A percentile compares a stretch with the other conserved stretches of the same genome.
Evolutionary conservation across 2,888 invertebrate species (phyloP).

Genomic region (Pollenia griseotomentosa): DNA sequence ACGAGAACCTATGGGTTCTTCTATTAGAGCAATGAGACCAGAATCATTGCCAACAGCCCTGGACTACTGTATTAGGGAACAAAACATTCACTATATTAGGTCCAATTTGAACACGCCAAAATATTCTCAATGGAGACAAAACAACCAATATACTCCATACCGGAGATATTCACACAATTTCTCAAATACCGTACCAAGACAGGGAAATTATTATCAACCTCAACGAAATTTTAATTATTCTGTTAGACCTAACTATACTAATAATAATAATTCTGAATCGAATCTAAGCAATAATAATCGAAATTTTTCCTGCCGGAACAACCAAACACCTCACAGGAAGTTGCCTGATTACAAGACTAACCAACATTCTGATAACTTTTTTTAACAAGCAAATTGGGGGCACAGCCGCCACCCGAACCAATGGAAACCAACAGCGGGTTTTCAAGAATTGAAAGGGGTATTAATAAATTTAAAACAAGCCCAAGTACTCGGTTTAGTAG

Average conservation of each 20-base stretch:
- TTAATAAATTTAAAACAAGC: conserved; percentile 23
- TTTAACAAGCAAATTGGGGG: conserved; percentile 2
- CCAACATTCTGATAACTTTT: background rate
- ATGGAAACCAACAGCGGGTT: conserved; percentile 28
- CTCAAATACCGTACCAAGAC: background rate
- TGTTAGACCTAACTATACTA: background rate
- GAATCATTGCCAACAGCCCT: conserved; percentile 58
- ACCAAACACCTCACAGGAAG: too few relatives aligned
- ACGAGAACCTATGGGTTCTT: conserved; percentile 74
- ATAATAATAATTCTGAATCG: background rate
- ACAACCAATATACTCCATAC: background rate
- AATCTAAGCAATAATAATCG: too few relatives aligned
- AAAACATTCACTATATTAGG: conserved; percentile 61
- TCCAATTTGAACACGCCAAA: conserved; percentile 5
- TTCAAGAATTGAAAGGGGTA: conserved; percentile 15
- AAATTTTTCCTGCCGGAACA: background rate
- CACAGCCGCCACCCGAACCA: conserved; percentile 30
- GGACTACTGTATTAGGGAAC: conserved; percentile 72
- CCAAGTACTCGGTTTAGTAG: conserved; percentile 1
- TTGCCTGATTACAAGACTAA: too few relatives aligned
- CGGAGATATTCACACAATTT: conserved; percentile 1
- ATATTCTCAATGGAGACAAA: conserved; percentile 10
- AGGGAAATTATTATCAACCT: conserved; percentile 13
- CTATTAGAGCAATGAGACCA: too few relatives aligned
- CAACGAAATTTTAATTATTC: conserved; percentile 17